These are phyloP conservation scores for Drosophila sucinea DNA, from an alignment of 1,140 invertebrate genomes.

Conservation along the genomic window DNA sequence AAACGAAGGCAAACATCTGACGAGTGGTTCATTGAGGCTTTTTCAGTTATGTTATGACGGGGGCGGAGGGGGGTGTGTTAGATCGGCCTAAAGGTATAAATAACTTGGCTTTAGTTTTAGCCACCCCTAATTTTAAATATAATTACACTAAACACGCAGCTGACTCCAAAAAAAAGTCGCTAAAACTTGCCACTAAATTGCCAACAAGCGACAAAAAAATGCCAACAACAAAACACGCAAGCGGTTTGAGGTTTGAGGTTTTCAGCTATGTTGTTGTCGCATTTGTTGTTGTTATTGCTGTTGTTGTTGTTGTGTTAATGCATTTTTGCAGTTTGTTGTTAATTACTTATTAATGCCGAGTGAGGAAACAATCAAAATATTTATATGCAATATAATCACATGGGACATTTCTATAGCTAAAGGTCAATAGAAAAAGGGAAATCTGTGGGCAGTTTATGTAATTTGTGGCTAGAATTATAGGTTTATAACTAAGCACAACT, in stretches of 20 bases:
- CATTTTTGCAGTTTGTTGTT: conserved; percentile 39
- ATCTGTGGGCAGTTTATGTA: no score
- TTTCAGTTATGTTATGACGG: not conserved
- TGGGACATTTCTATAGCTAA: no score
- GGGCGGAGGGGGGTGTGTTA: not conserved
- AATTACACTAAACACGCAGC: conserved; percentile 73
- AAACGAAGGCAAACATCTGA: conserved; percentile 43
- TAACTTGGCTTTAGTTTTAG: conserved; percentile 54
- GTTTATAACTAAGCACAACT: no score
- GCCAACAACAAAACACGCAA: conserved; percentile 59
- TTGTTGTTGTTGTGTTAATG: conserved; percentile 21
- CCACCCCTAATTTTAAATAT: conserved; percentile 64
- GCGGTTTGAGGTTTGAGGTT: conserved; percentile 1
- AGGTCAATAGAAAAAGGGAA: no score
- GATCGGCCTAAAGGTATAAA: conserved; percentile 34
- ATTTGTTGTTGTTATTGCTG: conserved; percentile 25
- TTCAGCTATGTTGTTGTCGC: not conserved
- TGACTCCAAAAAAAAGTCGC: conserved; percentile 48
- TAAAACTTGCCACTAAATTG: conserved; percentile 59
- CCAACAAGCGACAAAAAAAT: conserved; percentile 65
- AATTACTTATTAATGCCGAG: conserved; percentile 28
- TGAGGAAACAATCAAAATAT: conserved; percentile 8
- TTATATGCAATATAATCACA: not conserved
- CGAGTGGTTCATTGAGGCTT: conserved; percentile 41
- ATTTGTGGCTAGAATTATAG: no score